A percentile compares a stretch with the other conserved stretches of the same genome.
Evolutionary conservation across 2,797 vertebrate genomes (phyloP).

Genomic region (Staurois parvus): DNA sequence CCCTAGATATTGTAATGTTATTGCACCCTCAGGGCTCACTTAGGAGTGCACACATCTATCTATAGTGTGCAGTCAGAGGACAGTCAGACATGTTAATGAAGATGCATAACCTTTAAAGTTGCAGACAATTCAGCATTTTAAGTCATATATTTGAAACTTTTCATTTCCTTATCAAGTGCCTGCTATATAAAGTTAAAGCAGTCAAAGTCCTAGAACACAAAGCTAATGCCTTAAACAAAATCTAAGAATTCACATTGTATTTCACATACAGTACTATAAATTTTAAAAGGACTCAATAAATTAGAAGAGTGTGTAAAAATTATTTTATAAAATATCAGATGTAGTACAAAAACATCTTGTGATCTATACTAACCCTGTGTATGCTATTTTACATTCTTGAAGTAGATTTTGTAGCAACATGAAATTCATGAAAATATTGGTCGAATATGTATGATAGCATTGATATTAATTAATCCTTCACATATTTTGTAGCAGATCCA

Average conservation of each 20-base stretch:
- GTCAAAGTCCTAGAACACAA: neutral
- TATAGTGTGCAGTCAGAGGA: constrained; percentile 38
- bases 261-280: neutral
- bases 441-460: too few species aligned
- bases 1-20: constrained; percentile 55
- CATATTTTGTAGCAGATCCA: too few species aligned
- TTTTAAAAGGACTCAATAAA: neutral
- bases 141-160: constrained; percentile 35
- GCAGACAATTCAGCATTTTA: constrained; percentile 34
- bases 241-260: neutral
- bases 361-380: too few species aligned
- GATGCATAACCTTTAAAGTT: constrained; percentile 51
- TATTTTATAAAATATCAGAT: too few species aligned
- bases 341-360: too few species aligned
- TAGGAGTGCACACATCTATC: constrained; percentile 56
- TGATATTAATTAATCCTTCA: too few species aligned
- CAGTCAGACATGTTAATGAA: constrained; percentile 57
- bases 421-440: too few species aligned
- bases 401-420: too few species aligned
- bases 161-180: constrained; percentile 15
- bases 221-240: neutral
- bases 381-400: too few species aligned
- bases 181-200: neutral
- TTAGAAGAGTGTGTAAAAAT: neutral
- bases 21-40: constrained; percentile 49